Percentiles rank a stretch among this genome's conserved stretches.
Evolutionary conservation across 2,888 invertebrate genomes (phyloP).

Genomic region (Athalia rosae): DNA sequence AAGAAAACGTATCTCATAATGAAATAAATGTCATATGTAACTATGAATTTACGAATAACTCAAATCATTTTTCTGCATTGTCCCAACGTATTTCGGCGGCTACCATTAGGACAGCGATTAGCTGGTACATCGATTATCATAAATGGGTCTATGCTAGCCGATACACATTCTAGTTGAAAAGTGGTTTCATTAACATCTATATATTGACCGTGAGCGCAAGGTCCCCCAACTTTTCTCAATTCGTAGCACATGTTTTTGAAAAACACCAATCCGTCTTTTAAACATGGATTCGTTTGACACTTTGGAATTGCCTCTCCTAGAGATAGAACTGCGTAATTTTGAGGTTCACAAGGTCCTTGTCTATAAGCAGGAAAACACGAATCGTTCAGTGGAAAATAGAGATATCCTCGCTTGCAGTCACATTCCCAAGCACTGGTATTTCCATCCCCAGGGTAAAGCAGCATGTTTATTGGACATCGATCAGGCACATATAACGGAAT

Average conservation of each 20-base stretch:
- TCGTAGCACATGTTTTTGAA: constrained; percentile 76
- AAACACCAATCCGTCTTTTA: constrained; percentile 74
- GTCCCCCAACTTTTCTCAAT: constrained; percentile 68
- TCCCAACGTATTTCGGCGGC: constrained; percentile 58
- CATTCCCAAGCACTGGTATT: constrained; percentile 80
- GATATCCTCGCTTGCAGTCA: constrained; percentile 73
- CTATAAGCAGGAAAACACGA: constrained; percentile 79
- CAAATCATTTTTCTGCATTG: constrained; percentile 55
- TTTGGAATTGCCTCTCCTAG: constrained; percentile 75
- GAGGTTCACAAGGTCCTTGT: constrained; percentile 79
- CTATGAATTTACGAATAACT: background rate
- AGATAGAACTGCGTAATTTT: constrained; percentile 77
- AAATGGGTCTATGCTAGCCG: constrained; percentile 53
- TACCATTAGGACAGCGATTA: constrained; percentile 61
- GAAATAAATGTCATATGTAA: constrained; percentile 26
- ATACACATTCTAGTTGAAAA: constrained; percentile 77
- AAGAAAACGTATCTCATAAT: constrained; percentile 17
- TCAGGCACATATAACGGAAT: constrained; percentile 77
- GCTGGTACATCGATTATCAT: constrained; percentile 58
- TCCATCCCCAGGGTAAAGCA: constrained; percentile 80
- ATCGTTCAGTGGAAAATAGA: constrained; percentile 79
- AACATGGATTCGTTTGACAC: constrained; percentile 80
- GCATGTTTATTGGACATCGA: constrained; percentile 79
- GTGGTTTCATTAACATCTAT: constrained; percentile 80
- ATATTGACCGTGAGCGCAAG: constrained; percentile 75